A percentile compares a stretch with the other conserved stretches of the same genome.
Conservation (phyloP, 2,113 vertebrate species). For the Microcebus jonahi region DNA sequence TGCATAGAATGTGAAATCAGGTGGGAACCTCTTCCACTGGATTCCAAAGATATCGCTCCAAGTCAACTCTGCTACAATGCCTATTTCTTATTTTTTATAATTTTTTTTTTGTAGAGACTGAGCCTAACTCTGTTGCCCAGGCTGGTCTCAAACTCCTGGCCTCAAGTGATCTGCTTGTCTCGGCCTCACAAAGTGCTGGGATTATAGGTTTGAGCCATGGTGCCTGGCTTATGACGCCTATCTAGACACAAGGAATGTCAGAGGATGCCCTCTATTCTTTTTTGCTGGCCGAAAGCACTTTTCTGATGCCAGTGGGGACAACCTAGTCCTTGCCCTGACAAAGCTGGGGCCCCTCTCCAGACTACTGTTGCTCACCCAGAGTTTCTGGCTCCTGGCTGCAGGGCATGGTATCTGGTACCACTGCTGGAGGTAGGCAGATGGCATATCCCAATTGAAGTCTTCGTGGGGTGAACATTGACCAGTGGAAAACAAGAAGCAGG, state of each 20-base stretch:
- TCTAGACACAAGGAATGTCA: not conserved
- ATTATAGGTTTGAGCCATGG: no score
- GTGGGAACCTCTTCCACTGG: not conserved
- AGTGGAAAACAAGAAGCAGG: not conserved
- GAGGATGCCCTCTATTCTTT: no score
- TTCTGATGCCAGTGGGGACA: not conserved
- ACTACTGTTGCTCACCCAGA: not conserved
- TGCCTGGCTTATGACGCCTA: not conserved
- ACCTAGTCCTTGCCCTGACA: not conserved
- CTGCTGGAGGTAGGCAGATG: not conserved
- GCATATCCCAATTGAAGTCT: not conserved
- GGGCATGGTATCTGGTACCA: not conserved
- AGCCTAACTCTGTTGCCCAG: no score
- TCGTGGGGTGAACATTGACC: not conserved
- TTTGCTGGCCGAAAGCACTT: not conserved
- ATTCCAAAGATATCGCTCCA: not conserved
- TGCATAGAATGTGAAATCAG: fast-evolving
- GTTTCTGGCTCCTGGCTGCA: not conserved
- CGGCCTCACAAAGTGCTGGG: no score
- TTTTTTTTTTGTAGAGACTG: no score
- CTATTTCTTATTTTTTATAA: not conserved
- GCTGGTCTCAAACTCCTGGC: no score
- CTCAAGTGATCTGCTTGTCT: no score
- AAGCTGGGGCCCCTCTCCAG: not conserved
- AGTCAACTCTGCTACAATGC: not conserved